These are phyloP conservation scores for Ophioderma brevispina DNA, from an alignment of 35 echinoderm and acorn worm genomes.

Conservation along the genomic window DNA sequence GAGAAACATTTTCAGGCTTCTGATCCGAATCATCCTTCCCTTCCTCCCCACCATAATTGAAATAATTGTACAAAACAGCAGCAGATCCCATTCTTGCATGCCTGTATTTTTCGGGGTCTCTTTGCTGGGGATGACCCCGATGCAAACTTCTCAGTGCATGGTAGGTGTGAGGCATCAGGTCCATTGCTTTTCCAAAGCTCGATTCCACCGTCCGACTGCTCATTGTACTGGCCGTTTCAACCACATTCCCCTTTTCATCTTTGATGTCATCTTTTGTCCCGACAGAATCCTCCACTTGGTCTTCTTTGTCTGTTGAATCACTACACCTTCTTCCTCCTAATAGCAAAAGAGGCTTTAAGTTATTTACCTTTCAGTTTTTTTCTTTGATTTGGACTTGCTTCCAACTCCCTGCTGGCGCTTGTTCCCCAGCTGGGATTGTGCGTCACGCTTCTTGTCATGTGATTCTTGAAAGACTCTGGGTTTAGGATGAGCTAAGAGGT, in stretches of 20 bases:
- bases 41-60: constrained; percentile 23
- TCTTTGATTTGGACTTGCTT: not conserved
- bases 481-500: constrained; percentile 25
- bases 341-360: constrained; percentile 1
- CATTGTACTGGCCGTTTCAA: constrained; percentile 34
- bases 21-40: not conserved
- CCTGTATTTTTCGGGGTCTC: constrained; percentile 51
- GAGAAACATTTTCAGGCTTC: not conserved
- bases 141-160: not conserved
- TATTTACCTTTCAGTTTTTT: not conserved
- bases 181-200: constrained; percentile 39
- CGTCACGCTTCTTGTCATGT: constrained; percentile 63
- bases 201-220: constrained; percentile 24
- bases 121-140: not conserved
- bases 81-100: constrained; percentile 46
- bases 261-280: not conserved
- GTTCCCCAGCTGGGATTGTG: not conserved
- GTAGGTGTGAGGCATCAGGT: constrained; percentile 14
- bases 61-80: constrained; percentile 47
- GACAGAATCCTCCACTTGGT: not conserved
- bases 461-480: constrained; percentile 10
- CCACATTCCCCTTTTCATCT: not conserved
- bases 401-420: not conserved
- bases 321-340: constrained; percentile 31
- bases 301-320: not conserved